A percentile compares a stretch with the other conserved stretches of the same genome.
phyloP scores from a whole-genome alignment of 2,888 invertebrate species.

The Platypus cylindrus region DNA sequence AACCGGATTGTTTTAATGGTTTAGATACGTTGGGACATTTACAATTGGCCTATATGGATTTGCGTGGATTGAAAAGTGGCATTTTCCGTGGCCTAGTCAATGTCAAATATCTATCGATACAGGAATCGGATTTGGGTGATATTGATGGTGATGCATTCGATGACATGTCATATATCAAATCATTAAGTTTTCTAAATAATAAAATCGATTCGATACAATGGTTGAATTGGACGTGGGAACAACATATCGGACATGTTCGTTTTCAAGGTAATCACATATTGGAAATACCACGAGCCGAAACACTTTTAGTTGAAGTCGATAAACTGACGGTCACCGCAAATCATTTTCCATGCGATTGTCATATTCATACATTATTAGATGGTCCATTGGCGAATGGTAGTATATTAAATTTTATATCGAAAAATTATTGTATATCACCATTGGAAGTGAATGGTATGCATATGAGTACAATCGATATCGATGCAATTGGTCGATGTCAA shows the following conservation, averaged over 20 bases:
- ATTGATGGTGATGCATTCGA: slow-evolving; percentile 64
- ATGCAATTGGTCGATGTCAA: slow-evolving; percentile 52
- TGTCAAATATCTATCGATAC: slow-evolving; percentile 61
- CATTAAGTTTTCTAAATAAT: slow-evolving; percentile 67
- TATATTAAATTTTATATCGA: slow-evolving; percentile 52
- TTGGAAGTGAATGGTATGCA: slow-evolving; percentile 68
- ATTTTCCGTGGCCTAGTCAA: slow-evolving; percentile 68
- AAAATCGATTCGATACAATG: slow-evolving; percentile 74
- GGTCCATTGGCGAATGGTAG: slow-evolving; percentile 62
- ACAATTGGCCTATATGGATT: slow-evolving; percentile 74
- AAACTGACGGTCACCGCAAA: slow-evolving; percentile 61
- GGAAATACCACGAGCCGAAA: slow-evolving; percentile 56
- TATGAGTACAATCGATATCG: slow-evolving; percentile 54
- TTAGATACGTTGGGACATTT: slow-evolving; percentile 71
- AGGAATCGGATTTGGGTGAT: slow-evolving; percentile 71
- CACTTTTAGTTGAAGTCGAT: slow-evolving; percentile 58
- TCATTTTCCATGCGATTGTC: slow-evolving; percentile 81
- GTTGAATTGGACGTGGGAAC: slow-evolving; percentile 55
- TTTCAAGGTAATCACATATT: slow-evolving; percentile 75
- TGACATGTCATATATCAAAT: slow-evolving; percentile 58
- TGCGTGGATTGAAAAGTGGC: slow-evolving; percentile 36
- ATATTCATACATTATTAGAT: slow-evolving; percentile 61
- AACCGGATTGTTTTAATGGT: slow-evolving; percentile 69
- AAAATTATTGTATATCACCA: slow-evolving; percentile 78
- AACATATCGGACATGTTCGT: slow-evolving; percentile 56